Evolutionary conservation across 2,113 vertebrate genomes (phyloP).

Genomic region (Plotosus lineatus): DNA sequence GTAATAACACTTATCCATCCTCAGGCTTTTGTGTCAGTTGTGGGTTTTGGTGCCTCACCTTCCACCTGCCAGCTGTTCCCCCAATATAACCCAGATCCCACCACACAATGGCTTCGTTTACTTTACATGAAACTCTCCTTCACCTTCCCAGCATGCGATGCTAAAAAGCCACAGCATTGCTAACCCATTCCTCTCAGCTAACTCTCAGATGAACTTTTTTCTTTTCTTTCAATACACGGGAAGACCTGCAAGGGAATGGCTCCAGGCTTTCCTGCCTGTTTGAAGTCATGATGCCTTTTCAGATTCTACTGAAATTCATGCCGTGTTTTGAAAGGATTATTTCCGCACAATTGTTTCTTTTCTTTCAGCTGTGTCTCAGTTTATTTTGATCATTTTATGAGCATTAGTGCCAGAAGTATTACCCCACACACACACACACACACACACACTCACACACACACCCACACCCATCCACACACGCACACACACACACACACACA

Average conservation of each 20-base stretch:
- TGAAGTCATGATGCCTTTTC: slow-evolving; percentile 33
- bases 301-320: slow-evolving; percentile 8
- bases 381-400: slow-evolving; percentile 33
- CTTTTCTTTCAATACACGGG: slow-evolving; percentile 11
- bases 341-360: slow-evolving; percentile 27
- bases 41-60: slow-evolving; percentile 23
- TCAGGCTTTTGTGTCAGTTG: slow-evolving; percentile 82
- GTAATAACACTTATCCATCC: slow-evolving; percentile 95
- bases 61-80: slow-evolving; percentile 84
- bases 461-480: too few relatives aligned
- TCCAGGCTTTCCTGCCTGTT: slow-evolving; percentile 32
- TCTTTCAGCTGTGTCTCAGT: slow-evolving; percentile 18
- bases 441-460: neutral
- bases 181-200: slow-evolving; percentile 42
- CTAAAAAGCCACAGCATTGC: slow-evolving; percentile 25
- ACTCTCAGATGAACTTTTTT: slow-evolving; percentile 36
- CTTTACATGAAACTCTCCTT: slow-evolving; percentile 32
- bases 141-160: slow-evolving; percentile 22
- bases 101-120: slow-evolving; percentile 51
- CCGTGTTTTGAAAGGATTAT: slow-evolving; percentile 27
- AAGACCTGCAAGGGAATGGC: neutral
- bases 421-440: neutral
- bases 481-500: neutral
- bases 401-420: slow-evolving; percentile 7
- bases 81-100: slow-evolving; percentile 38